phyloP scores from a whole-genome alignment of 1,140 invertebrate species.

The Cotesia glomerata region DNA sequence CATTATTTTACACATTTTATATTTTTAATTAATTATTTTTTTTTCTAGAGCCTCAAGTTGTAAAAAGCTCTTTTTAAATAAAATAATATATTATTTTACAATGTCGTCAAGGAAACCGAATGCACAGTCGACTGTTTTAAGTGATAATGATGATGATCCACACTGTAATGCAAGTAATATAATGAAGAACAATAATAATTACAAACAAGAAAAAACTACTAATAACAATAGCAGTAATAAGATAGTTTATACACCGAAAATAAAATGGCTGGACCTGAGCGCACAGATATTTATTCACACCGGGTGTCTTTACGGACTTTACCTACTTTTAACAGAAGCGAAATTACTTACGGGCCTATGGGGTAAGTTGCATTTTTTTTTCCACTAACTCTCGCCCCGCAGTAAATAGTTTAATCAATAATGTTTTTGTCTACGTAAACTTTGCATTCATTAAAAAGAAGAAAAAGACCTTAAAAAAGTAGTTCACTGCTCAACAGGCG shows the following conservation, averaged over 20 bases:
- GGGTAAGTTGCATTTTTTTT: constrained; percentile 65
- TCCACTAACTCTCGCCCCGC: not conserved
- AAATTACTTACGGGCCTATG: constrained; percentile 72
- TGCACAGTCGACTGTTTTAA: no score
- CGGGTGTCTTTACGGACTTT: constrained; percentile 74
- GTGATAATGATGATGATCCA: no score
- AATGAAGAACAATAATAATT: not conserved
- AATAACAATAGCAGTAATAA: not conserved
- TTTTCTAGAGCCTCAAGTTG: no score
- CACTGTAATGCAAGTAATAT: not conserved
- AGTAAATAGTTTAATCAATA: not conserved
- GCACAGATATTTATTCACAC: constrained; percentile 74
- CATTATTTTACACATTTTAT: no score
- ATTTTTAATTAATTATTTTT: no score
- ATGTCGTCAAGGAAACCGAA: no score
- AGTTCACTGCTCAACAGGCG: not conserved
- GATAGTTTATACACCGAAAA: constrained; percentile 64
- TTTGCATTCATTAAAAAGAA: not conserved
- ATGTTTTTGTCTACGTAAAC: not conserved
- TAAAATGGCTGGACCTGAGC: constrained; percentile 73
- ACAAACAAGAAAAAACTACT: not conserved
- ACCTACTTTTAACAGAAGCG: constrained; percentile 69
- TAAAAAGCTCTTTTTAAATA: no score
- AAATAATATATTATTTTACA: no score
- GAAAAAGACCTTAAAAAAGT: not conserved